These are phyloP conservation scores for Botia kubotai DNA, from an alignment of 2,797 vertebrate species.

Conservation along the genomic window DNA sequence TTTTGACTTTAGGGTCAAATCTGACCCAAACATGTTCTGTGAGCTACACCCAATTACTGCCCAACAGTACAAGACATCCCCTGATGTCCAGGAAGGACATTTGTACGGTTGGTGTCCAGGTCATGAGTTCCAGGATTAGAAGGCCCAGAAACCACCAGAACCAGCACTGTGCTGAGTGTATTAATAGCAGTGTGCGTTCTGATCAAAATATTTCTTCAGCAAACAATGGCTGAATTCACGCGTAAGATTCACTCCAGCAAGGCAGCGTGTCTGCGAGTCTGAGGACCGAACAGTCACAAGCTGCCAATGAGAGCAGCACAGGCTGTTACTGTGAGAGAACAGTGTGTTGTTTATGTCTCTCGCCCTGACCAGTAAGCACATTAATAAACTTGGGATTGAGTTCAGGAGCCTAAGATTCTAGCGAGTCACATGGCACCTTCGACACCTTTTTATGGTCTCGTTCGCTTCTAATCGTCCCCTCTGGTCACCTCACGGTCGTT, in stretches of 20 bases:
- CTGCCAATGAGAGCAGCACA: constrained; percentile 77
- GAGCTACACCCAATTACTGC: background rate
- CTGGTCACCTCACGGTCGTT: constrained; percentile 47
- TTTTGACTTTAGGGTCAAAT: too few relatives aligned
- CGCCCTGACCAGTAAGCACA: constrained; percentile 47
- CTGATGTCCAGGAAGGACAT: constrained; percentile 29
- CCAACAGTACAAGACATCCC: constrained; percentile 17
- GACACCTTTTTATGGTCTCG: constrained; percentile 78
- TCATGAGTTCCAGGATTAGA: constrained; percentile 65
- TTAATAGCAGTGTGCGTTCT: constrained; percentile 73
- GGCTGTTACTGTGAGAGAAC: constrained; percentile 76
- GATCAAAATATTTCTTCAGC: constrained; percentile 71
- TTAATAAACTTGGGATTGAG: constrained; percentile 60
- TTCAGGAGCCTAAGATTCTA: constrained; percentile 47
- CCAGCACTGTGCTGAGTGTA: constrained; percentile 67
- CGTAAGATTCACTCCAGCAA: constrained; percentile 69
- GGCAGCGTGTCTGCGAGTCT: constrained; percentile 51
- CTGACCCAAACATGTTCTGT: background rate
- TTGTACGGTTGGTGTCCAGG: constrained; percentile 51
- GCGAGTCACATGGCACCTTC: constrained; percentile 66
- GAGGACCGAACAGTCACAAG: constrained; percentile 71
- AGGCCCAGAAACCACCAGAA: constrained; percentile 42
- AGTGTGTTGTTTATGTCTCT: constrained; percentile 71
- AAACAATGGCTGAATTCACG: constrained; percentile 81
- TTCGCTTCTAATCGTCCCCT: constrained; percentile 74